Evolutionary conservation across 2,888 invertebrate genomes (phyloP), one percentile per base, ranked within the genome.

Genomic region (Pterostichus niger): DNA sequence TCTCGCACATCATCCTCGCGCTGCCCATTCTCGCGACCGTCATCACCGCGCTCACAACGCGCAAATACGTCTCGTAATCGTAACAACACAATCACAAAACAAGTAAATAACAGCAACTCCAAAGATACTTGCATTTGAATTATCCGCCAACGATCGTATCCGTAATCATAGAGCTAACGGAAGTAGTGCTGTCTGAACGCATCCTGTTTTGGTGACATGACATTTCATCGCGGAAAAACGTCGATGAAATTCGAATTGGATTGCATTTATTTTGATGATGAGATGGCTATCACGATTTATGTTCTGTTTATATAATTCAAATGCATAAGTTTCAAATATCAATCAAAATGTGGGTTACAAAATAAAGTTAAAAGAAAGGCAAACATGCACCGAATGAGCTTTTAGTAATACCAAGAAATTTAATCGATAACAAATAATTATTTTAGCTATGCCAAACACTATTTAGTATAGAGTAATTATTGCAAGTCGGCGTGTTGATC

Each of bases 21-120:
- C 17, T 97, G 97, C 91, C 97, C 97, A 88, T 89, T 90, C 75
- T 71, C 93, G 92, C 79, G 86, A 88, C 85, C 85, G 84, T 79
- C 82, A 78, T 75, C 49, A 49, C 52, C n/a, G 75, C 75, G 49
- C 33, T 75, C 31, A 52, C 71, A 71, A 17, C 75, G 75, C 75
- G 52, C 81, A 13, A 56, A 13, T 17, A 40, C 59, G 44, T 59
- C 15, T 46, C 64, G 24, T 64, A 64, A 79, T 79, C 44, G 40
- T 40, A 40, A 68, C 54, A 7, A 77, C 24, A 64, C 79, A 79
- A 59, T 79, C 79, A 79, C 61, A 40, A 40, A n/a, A n/a, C n/a
- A 3, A 35, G 35, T 35, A 35, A n/a, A n/a, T n/a, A n/a, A 24
- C 24, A 40, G 40, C 40, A 40, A 40, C 40, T 40, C 54, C 40